Base-by-base conservation (phyloP, 2,113 vertebrate genomes). In the Raja brachyura region DNA sequence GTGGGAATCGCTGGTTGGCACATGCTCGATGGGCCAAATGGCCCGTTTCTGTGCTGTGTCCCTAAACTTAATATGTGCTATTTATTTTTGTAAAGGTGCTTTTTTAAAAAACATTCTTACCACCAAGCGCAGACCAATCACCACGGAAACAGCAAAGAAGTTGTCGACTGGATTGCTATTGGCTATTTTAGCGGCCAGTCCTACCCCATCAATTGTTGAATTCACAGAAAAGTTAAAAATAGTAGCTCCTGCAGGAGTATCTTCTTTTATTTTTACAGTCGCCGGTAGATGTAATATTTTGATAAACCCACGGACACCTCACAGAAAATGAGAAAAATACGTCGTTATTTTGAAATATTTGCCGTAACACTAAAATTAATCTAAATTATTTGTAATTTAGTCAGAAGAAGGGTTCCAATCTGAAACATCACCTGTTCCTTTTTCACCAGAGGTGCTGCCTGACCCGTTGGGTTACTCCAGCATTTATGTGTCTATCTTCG, bases 291-390 rank as follows among this genome's bases (percentile, higher is more conserved):
- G 20, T 1, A 5, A 2, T 31, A 88, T 63, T 61, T 33, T 88
- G 59, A 88, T 88, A 88, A 88, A 88, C 16, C 83, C 83, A 63
- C 14, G n/a, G 83, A 63, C 83, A 31, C 83, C 83, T 88, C n/a
- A 75, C 10, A n/a, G 13, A 61, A 88, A 88, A 31, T 63, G 28
- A 63, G 59, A 88, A 88, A 86, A 88, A n/a, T 16, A 10, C 13
- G 56, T 61, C 22, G 7, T 88, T 63, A 88, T 31, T 10, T 85
- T 25, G 14, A 39, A 61, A 61, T 13, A 28, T 85, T 22, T 22
- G 4, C 39, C 8, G 22, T 56, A 25, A 5, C 54, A 83, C 25
- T 28, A 59, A 56, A 83, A 59, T 20, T 10, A 48, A 83, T 9
- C n/a, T 76, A 16, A 39, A 5, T 5, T 79, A 48, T 79, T 79